A percentile compares a stretch with the other conserved stretches of the same genome.
These are phyloP conservation scores for Antennarius maculatus DNA, from an alignment of 2,797 vertebrate genomes.

Conservation along the genomic window DNA sequence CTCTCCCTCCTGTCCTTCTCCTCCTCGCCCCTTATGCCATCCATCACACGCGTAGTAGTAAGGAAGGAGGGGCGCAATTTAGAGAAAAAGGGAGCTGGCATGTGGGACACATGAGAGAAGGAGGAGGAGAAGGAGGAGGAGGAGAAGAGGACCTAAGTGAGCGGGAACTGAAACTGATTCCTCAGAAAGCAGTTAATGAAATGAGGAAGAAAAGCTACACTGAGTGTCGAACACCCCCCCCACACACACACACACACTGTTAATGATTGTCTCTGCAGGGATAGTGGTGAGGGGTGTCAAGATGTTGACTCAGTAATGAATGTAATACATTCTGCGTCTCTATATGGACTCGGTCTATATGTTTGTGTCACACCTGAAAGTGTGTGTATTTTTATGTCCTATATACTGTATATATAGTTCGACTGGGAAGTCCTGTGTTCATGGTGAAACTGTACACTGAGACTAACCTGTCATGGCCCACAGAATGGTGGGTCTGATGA, in stretches of 20 bases:
- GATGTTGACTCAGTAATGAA: constrained; percentile 1
- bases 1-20: constrained; percentile 42
- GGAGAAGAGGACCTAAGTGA: not conserved
- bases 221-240: not conserved
- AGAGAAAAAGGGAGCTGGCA: constrained; percentile 1
- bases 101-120: constrained; percentile 7
- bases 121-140: constrained; percentile 3
- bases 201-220: constrained; percentile 16
- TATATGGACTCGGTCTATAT: not conserved
- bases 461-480: too few species aligned
- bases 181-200: constrained; percentile 26
- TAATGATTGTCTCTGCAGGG: constrained; percentile 20
- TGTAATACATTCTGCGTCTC: not conserved
- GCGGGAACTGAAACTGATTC: not conserved
- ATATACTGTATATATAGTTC: too few species aligned
- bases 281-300: not conserved
- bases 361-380: not conserved
- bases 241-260: not conserved
- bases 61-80: constrained; percentile 13
- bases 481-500: too few species aligned
- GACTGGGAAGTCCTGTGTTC: too few species aligned
- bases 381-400: too few species aligned
- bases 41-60: constrained; percentile 55
- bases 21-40: constrained; percentile 47
- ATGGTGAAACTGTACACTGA: too few species aligned